phyloP scores from a whole-genome alignment of 1,140 invertebrate genomes.

The Steinernema khuongi region DNA sequence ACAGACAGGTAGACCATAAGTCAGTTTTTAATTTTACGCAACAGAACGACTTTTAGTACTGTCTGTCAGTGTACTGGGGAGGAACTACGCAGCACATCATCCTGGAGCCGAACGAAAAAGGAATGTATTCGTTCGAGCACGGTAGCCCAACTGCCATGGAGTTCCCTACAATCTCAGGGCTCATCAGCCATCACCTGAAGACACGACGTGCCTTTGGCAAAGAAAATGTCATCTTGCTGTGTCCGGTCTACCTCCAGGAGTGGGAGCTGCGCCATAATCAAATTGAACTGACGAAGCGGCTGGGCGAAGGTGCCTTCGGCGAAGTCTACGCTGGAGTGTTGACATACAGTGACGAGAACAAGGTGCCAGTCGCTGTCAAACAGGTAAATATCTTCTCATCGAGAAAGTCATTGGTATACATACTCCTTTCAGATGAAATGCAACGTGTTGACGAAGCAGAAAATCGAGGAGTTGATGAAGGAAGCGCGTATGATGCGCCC shows the following conservation, averaged over 20 bases:
- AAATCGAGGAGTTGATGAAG: conserved; percentile 26
- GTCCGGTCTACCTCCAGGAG: background rate
- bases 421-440: background rate
- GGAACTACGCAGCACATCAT: too few species aligned
- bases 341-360: background rate
- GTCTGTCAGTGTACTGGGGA: too few species aligned
- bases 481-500: conserved; percentile 28
- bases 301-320: conserved; percentile 17
- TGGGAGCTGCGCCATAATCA: conserved; percentile 14
- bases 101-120: too few species aligned
- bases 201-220: background rate
- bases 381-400: background rate
- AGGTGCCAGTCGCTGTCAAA: background rate
- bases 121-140: background rate
- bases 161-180: background rate
- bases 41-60: too few species aligned
- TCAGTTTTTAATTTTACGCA: too few species aligned
- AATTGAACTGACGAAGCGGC: background rate
- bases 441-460: background rate
- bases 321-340: background rate
- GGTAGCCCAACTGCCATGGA: background rate
- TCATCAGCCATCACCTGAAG: conserved; percentile 13
- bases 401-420: background rate
- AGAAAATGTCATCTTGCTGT: background rate
- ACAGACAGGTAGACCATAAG: too few species aligned